Conservation (phyloP, 1,140 invertebrate genomes). For the Plodia interpunctella region DNA sequence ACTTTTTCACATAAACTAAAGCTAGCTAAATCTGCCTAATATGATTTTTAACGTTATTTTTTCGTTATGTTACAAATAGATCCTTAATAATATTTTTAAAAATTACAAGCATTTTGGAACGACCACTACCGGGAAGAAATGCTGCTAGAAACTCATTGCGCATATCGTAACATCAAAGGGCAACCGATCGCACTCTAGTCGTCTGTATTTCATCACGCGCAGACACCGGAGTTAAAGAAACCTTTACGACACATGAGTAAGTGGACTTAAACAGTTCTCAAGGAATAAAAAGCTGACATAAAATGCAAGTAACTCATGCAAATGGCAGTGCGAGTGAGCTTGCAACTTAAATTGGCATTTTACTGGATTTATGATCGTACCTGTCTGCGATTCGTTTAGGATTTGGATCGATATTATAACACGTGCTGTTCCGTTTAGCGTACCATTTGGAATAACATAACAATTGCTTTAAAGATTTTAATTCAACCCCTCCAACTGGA, state of each 20-base stretch:
- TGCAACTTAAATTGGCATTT: neutral
- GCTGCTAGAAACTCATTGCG: no score
- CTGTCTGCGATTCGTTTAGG: neutral
- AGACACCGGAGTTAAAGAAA: slow-evolving; percentile 41
- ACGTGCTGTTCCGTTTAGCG: no score
- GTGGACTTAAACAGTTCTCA: slow-evolving; percentile 37
- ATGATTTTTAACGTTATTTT: no score
- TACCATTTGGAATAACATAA: no score
- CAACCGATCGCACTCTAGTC: neutral
- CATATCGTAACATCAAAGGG: neutral
- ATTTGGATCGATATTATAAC: neutral
- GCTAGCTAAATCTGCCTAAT: no score
- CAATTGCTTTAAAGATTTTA: no score
- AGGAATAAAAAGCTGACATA: slow-evolving; percentile 23
- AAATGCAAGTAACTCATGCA: slow-evolving; percentile 9
- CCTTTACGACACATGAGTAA: slow-evolving; percentile 45
- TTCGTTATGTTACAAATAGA: no score
- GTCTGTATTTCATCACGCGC: neutral
- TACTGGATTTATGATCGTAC: neutral
- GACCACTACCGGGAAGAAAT: no score
- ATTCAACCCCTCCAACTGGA: no score
- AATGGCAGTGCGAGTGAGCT: neutral
- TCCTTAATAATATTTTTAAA: no score
- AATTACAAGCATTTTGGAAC: no score
- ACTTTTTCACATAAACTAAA: no score